Conservation (phyloP, 2,797 vertebrate species). For the Percopsis omiscomaycus region DNA sequence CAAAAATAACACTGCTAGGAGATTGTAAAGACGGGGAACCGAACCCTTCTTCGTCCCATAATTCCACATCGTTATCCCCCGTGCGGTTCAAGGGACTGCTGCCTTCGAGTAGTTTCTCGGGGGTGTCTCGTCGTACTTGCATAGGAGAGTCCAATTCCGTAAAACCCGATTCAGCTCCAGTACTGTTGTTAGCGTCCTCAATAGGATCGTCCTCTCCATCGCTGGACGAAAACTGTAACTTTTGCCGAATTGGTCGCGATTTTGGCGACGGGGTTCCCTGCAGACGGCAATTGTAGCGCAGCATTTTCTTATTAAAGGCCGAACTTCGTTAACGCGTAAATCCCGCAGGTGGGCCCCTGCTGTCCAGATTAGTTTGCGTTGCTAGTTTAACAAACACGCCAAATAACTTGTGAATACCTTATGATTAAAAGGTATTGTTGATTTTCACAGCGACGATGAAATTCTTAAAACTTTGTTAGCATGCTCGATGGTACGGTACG, state of each 20-base stretch:
- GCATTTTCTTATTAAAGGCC: conserved; percentile 66
- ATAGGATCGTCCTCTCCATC: conserved; percentile 88
- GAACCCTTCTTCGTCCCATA: conserved; percentile 89
- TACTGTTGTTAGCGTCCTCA: conserved; percentile 89
- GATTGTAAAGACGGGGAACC: conserved; percentile 83
- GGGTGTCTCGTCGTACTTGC: conserved; percentile 59
- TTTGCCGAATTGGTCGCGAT: conserved; percentile 80
- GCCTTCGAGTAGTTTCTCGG: conserved; percentile 51
- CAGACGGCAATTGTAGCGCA: conserved; percentile 54
- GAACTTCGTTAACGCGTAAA: conserved; percentile 36
- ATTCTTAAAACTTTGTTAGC: conserved; percentile 15
- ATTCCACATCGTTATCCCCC: conserved; percentile 74
- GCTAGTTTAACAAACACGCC: not conserved
- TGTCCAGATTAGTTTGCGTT: not conserved
- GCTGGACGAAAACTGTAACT: conserved; percentile 82
- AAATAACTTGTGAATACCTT: conserved; percentile 14
- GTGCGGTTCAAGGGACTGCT: conserved; percentile 67
- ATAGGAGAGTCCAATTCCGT: conserved; percentile 92
- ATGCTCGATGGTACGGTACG: conserved; percentile 5
- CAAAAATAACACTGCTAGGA: conserved; percentile 66
- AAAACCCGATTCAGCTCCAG: conserved; percentile 92
- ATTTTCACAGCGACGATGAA: not conserved
- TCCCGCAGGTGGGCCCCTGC: conserved; percentile 28
- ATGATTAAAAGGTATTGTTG: conserved; percentile 15
- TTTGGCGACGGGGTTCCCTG: conserved; percentile 67